Base-by-base conservation (phyloP, 2,888 invertebrate species). In the Coelogynopora nodosa region DNA sequence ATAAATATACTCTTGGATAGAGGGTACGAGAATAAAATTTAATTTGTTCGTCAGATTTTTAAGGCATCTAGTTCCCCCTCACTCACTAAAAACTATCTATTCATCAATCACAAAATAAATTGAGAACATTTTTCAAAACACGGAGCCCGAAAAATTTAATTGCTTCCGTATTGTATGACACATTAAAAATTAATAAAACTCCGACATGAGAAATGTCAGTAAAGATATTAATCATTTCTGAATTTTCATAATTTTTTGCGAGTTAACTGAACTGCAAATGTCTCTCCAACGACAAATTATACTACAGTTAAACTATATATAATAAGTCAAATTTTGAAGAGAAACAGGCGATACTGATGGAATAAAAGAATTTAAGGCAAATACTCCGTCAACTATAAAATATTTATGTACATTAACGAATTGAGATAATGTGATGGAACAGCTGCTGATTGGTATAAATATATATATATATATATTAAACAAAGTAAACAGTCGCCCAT, bases 111-210 rank as follows among this genome's bases (percentile, higher is more conserved):
- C 18, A 74, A 74, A 74, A 74, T 74, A 74, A 74, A 74, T 74
- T 74, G 74, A 74, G 74, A 74, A 74, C 74, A 74, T 74, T 74
- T 74, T 74, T 74, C 74, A 74, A 74, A 74, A 74, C 74, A 74
- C 74, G 74, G 74, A 74, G 74, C 74, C 74, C 74, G 74, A 74
- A 74, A 74, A 74, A 74, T 74, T 74, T 74, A 74, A 74, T 74
- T 74, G 74, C 74, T 74, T 74, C 74, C 74, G 74, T 74, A 74
- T 74, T 74, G 74, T 74, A 74, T 74, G 74, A 74, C 74, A 74
- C 74, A 74, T 74, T 74, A 74, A 74, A 74, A 74, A 74, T 74
- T 74, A 74, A 74, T 74, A 74, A 74, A 74, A 74, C 74, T 74
- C 74, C 74, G 74, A 74, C 74, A 74, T 74, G 74, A 74, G 74